Percentiles rank a stretch among this genome's conserved stretches.
Evolutionary conservation across 1,140 invertebrate species (phyloP).

Genomic region (Monochamus saltuarius): DNA sequence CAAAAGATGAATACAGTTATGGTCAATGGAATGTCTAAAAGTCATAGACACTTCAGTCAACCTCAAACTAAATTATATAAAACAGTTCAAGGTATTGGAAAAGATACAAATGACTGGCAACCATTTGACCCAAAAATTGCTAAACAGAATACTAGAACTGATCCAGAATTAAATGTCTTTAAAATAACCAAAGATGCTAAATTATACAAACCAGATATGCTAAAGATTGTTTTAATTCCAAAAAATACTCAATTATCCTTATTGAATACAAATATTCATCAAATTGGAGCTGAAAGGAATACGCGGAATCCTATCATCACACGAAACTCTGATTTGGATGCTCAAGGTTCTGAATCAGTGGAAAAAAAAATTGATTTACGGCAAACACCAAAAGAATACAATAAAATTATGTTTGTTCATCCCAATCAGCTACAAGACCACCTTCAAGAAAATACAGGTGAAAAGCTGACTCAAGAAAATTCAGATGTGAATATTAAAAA

Average conservation of each 20-base stretch:
- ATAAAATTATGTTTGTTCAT: slow-evolving; percentile 16
- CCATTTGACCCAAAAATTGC: slow-evolving; percentile 20
- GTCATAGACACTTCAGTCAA: neutral
- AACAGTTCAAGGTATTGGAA: neutral
- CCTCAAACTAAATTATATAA: slow-evolving; percentile 6
- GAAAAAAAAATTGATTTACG: too few relatives aligned
- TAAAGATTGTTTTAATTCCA: too few relatives aligned
- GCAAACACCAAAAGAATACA: too few relatives aligned
- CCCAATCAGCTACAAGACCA: slow-evolving; percentile 16
- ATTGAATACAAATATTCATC: too few relatives aligned
- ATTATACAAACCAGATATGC: neutral
- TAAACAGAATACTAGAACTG: neutral
- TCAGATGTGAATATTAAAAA: slow-evolving; percentile 9
- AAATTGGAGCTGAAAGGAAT: too few relatives aligned
- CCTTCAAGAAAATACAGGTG: too few relatives aligned
- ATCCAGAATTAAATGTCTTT: neutral
- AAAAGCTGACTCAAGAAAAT: neutral
- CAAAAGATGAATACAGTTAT: slow-evolving; percentile 29
- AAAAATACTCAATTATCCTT: too few relatives aligned
- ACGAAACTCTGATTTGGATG: too few relatives aligned
- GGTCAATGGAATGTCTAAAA: neutral
- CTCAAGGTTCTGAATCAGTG: too few relatives aligned
- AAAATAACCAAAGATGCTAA: neutral
- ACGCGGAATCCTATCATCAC: too few relatives aligned
- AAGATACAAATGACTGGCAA: slow-evolving; percentile 19